Conservation (phyloP, 1,140 invertebrate genomes). For the Ceratina japonica region DNA sequence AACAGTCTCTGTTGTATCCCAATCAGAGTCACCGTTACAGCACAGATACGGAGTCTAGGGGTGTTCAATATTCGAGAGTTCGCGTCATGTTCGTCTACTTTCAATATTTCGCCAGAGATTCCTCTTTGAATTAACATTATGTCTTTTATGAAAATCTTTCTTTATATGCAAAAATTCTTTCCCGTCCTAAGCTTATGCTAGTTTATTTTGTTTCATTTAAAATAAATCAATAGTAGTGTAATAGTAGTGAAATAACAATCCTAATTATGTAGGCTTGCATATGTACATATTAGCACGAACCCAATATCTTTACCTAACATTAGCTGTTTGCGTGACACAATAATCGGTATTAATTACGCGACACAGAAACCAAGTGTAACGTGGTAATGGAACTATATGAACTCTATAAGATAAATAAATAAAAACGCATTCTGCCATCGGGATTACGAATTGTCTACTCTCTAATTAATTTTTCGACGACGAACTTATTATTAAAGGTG, state of each 20-base stretch:
- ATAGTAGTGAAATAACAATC: background rate
- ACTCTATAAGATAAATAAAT: too few relatives aligned
- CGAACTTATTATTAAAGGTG: background rate
- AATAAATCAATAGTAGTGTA: background rate
- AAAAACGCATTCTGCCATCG: too few relatives aligned
- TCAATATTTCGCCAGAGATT: background rate
- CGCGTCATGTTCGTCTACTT: background rate
- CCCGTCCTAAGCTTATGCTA: too few relatives aligned
- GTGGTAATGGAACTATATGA: background rate
- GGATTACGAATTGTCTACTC: background rate
- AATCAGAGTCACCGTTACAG: background rate
- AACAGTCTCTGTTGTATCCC: constrained; percentile 29
- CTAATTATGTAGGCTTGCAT: background rate
- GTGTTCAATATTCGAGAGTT: background rate
- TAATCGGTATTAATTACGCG: background rate
- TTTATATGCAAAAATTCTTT: too few relatives aligned
- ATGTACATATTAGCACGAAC: background rate
- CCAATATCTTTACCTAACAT: constrained; percentile 11
- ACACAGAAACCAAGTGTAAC: background rate
- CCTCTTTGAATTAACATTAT: too few relatives aligned
- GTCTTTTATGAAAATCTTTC: too few relatives aligned
- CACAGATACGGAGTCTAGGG: background rate
- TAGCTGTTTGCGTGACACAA: background rate
- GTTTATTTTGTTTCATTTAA: background rate
- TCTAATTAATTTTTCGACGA: background rate